Conservation (phyloP, 1,140 invertebrate genomes). For the Drosophila orena region DNA sequence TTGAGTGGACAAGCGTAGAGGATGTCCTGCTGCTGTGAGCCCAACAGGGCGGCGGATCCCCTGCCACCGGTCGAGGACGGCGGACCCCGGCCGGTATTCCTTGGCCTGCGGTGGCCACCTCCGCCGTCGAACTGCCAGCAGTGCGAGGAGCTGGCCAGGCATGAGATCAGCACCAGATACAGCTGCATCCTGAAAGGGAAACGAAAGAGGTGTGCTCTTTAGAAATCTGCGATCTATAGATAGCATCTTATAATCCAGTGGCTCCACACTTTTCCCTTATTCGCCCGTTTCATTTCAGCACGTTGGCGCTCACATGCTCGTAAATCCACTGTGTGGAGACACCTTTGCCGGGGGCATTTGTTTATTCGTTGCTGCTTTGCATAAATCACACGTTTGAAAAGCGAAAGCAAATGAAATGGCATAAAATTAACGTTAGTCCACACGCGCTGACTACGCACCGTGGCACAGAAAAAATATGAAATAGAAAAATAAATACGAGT, state of each 20-base stretch:
- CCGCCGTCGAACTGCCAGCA: conserved; percentile 84
- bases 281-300: conserved; percentile 17
- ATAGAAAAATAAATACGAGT: background rate
- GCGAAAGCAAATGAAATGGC: conserved; percentile 68
- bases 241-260: conserved; percentile 35
- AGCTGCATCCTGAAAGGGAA: conserved; percentile 70
- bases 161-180: conserved; percentile 74
- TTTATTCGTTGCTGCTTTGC: conserved; percentile 74
- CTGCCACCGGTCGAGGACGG: conserved; percentile 42
- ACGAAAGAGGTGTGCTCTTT: background rate
- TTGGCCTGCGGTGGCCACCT: conserved; percentile 43
- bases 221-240: conserved; percentile 3
- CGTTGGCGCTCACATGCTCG: conserved; percentile 10
- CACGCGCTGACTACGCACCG: conserved; percentile 45
- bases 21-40: conserved; percentile 80
- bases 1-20: conserved; percentile 87
- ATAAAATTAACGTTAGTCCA: conserved; percentile 72
- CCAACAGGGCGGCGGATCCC: conserved; percentile 70
- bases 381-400: conserved; percentile 75
- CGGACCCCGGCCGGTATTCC: conserved; percentile 60
- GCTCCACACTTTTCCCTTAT: conserved; percentile 1
- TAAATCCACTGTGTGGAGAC: conserved; percentile 50
- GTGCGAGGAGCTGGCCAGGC: conserved; percentile 72
- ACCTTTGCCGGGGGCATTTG: conserved; percentile 62
- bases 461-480: conserved; percentile 5